Evolutionary conservation across 2,113 vertebrate genomes (phyloP), one percentile per base, ranked within the genome.

Genomic region (Isurus oxyrinchus): DNA sequence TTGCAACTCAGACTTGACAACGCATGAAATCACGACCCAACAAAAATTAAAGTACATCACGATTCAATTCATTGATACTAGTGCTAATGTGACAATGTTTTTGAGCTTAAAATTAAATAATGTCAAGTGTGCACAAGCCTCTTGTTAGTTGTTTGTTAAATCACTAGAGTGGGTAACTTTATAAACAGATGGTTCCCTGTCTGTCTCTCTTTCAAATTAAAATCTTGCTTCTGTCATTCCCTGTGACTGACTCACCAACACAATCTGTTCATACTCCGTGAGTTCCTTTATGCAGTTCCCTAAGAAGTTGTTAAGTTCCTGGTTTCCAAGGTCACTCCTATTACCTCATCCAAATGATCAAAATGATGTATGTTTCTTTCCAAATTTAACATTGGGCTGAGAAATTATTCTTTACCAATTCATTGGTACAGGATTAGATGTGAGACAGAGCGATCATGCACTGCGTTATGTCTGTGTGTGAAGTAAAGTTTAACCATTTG

Each of bases 181-280:
- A 94, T n/a, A 94, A 94, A 63, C 57, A 94, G 90, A 94, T 94
- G 90, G 90, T 94, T 94, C 59, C 90, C 59, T 94, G 59, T 94
- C 55, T 91, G 59, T 4, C 27, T 63, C 90, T 94, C 59, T 21
- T 94, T 40, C 90, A 94, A 63, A 63, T n/a, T 23, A 94, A 94
- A 66, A 66, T 66, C 59, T 63, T 57, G 19, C n/a, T 63, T 94
- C 90, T 94, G 57, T 44, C 59, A 40, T 40, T 94, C 90, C 59
- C 59, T 94, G 90, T 94, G 59, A 63, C 59, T 94, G 90, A 94
- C 90, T 94, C 90, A 94, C 21, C 90, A 94, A 61, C 59, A n/a
- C 90, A 94, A 94, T 40, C 90, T 94, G 90, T 94, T 63, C 63
- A 94, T 63, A 66, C 19, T 94, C 90, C 63, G 19, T 25, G 6